Percentiles rank a stretch among this genome's conserved stretches.
Conservation (phyloP, 2,888 invertebrate species). For the Girardia tigrina region DNA sequence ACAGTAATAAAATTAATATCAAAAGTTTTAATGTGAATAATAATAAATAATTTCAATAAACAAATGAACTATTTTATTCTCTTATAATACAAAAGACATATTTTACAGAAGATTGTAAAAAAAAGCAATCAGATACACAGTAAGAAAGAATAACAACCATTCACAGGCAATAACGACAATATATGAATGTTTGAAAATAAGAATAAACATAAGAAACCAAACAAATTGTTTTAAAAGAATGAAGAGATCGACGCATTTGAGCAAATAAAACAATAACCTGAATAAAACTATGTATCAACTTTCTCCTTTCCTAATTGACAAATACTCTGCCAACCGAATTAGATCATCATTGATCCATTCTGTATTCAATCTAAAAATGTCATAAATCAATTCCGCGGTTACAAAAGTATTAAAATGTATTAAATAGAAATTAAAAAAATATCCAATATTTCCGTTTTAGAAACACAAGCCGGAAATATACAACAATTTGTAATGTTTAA, state of each 20-base stretch:
- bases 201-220: background rate
- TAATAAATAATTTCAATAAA: too few species aligned
- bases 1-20: too few species aligned
- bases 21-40: too few species aligned
- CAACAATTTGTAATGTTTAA: too few species aligned
- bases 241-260: background rate
- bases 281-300: background rate
- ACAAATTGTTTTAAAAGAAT: background rate
- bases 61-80: background rate
- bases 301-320: background rate
- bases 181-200: background rate
- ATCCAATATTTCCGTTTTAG: too few species aligned
- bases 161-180: background rate
- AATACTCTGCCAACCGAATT: background rate
- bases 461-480: too few species aligned
- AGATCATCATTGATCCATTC: background rate
- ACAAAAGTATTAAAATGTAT: too few species aligned
- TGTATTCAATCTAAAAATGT: background rate
- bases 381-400: too few species aligned
- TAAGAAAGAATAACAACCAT: background rate
- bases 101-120: background rate
- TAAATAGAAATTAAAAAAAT: too few species aligned
- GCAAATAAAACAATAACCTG: background rate
- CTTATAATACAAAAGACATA: background rate
- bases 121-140: background rate